phyloP scores from a whole-genome alignment of 2,113 vertebrate species.

The Phylloscopus trochiloides region DNA sequence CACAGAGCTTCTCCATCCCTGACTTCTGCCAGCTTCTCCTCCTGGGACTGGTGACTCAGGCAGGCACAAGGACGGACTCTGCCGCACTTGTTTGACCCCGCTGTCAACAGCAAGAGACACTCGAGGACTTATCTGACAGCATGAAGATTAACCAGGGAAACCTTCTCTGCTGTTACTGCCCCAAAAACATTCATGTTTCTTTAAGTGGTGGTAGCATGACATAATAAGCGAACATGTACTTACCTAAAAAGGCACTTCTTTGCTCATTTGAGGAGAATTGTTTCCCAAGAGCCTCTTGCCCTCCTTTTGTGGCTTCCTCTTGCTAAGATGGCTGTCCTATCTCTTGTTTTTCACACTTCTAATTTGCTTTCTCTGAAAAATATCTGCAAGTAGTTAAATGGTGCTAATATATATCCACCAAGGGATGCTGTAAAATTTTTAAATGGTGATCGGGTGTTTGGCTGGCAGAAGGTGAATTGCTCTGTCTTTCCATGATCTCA shows the following conservation, averaged over 20 bases:
- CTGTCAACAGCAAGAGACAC: not conserved
- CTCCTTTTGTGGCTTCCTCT: not conserved
- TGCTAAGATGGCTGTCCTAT: not conserved
- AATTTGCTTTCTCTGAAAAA: slow-evolving; percentile 33
- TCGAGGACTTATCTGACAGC: rapidly evolving
- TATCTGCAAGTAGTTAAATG: not conserved
- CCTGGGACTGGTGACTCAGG: not conserved
- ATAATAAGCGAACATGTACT: not conserved
- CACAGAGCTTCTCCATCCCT: not conserved
- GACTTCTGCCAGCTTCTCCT: not conserved
- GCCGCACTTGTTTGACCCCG: rapidly evolving
- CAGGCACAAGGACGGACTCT: not conserved
- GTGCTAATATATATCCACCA: slow-evolving; percentile 42
- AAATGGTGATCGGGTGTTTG: slow-evolving; percentile 47
- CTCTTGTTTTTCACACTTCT: not conserved
- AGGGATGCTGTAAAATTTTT: slow-evolving; percentile 48
- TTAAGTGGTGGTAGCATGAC: not conserved
- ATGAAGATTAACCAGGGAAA: not conserved
- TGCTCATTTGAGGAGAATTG: not conserved
- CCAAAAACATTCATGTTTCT: rapidly evolving
- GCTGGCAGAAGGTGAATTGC: slow-evolving; percentile 47
- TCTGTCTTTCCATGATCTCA: slow-evolving; percentile 66
- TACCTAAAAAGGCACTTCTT: not conserved
- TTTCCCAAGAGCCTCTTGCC: not conserved
- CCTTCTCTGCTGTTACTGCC: not conserved